Conservation (phyloP, 2,113 vertebrate genomes). For the Catharus bicknelli region DNA sequence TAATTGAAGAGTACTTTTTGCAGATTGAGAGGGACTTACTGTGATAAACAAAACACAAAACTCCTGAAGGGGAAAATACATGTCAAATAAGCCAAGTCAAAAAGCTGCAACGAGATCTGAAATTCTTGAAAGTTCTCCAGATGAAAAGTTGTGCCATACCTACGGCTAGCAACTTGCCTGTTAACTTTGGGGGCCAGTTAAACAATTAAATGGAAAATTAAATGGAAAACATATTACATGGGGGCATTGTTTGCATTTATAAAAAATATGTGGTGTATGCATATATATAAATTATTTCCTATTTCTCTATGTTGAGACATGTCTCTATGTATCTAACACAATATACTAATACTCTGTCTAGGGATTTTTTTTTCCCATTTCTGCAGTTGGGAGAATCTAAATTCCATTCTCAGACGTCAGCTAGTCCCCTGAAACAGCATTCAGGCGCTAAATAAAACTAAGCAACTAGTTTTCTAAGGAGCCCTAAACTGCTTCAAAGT, state of each 20-base stretch:
- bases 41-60: neutral
- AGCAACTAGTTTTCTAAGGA: neutral
- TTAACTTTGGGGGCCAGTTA: neutral
- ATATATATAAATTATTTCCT: neutral
- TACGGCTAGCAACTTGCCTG: neutral
- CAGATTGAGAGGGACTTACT: neutral
- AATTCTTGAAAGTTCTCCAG: neutral
- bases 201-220: neutral
- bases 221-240: neutral
- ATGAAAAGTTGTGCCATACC: neutral
- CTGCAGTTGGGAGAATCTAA: neutral
- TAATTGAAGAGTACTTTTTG: slow-evolving; percentile 13
- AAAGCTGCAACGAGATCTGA: neutral
- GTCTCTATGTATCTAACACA: neutral
- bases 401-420: neutral
- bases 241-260: neutral
- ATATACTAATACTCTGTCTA: neutral
- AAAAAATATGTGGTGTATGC: neutral
- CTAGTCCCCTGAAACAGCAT: neutral
- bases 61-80: neutral
- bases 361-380: neutral
- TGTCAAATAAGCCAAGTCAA: neutral
- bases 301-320: neutral
- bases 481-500: neutral
- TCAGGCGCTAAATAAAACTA: neutral